Evolutionary conservation across 2,888 invertebrate species (phyloP).

Genomic region (Thymelicus lineola): DNA sequence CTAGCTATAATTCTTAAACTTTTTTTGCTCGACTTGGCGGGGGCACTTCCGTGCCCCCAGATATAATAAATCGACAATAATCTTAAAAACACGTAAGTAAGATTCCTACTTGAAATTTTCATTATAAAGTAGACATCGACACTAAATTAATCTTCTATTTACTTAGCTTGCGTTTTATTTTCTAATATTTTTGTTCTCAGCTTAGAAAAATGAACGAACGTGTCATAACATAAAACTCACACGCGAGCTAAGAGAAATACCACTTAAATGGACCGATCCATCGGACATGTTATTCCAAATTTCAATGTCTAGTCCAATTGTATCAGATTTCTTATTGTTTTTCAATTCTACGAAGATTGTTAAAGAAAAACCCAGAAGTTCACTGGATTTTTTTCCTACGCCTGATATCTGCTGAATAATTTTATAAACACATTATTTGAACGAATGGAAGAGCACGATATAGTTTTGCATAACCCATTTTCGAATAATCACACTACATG

Average conservation of each 20-base stretch:
- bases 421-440: too few relatives aligned
- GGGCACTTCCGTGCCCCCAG: too few relatives aligned
- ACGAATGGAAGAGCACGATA: too few relatives aligned
- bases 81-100: neutral
- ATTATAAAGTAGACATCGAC: neutral
- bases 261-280: conserved; percentile 44
- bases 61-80: neutral
- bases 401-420: too few relatives aligned
- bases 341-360: conserved; percentile 52
- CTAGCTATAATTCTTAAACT: too few relatives aligned
- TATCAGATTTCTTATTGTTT: conserved; percentile 82
- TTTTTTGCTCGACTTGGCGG: too few relatives aligned
- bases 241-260: conserved; percentile 63
- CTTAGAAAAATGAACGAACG: conserved; percentile 30
- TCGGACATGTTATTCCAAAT: conserved; percentile 78
- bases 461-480: too few relatives aligned
- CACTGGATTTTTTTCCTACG: too few relatives aligned
- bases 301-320: conserved; percentile 63
- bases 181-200: conserved; percentile 23
- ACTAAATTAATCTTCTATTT: conserved; percentile 13
- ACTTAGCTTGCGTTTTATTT: conserved; percentile 8
- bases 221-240: conserved; percentile 44
- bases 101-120: too few relatives aligned
- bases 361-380: too few relatives aligned
- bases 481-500: too few relatives aligned